Base-by-base conservation (phyloP, 2,113 vertebrate species). In the Anser brachyrhynchus region DNA sequence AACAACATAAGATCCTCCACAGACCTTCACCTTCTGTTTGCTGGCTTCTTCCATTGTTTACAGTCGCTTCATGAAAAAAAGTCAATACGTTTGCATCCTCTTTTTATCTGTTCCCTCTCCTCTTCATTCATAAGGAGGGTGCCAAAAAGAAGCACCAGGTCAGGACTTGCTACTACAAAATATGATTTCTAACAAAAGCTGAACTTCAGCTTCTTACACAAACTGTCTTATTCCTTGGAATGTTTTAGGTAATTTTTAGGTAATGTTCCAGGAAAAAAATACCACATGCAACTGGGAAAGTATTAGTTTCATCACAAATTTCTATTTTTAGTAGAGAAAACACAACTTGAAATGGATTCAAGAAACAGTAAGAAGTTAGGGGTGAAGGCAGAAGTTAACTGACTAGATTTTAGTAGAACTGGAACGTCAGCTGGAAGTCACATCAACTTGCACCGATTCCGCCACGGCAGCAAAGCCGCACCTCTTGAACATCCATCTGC, bases 1-100 rank as follows among this genome's bases (percentile, higher is more conserved):
- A 28, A 71, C 23, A 31, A 21, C 6, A 0, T 4, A 54, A 59
- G 1, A 1, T 31, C 39, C 52, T 54, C 67, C 39, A 41, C 0
- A 0, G 54, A n/a, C 28, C 65, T 81, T 72, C 73, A 65, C 52
- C 44, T 84, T 74, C 52, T 15, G 13, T 41, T 79, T 39, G 26
- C 0, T 16, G n/a, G 31, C 39, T 77, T 46, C 80, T 77, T 52
- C 80, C 51, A 23, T 3, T 9, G 65, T 66, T 66, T 31, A 11
- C 6, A 67, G 11, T 41, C 33, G 49, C 46, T 65, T 51, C 25
- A 54, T 4, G 12, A 46, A 41, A 91, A 77, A 91, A 74, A 17
- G 11, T 71, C 59, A 29, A 1, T 13, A 17, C 8, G 33, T 51
- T 43, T 37, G 22, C 35, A 78, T 44, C 39, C 35, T 80, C 62